Base-by-base conservation (phyloP, 2,113 vertebrate species). In the Empidonax alnorum region DNA sequence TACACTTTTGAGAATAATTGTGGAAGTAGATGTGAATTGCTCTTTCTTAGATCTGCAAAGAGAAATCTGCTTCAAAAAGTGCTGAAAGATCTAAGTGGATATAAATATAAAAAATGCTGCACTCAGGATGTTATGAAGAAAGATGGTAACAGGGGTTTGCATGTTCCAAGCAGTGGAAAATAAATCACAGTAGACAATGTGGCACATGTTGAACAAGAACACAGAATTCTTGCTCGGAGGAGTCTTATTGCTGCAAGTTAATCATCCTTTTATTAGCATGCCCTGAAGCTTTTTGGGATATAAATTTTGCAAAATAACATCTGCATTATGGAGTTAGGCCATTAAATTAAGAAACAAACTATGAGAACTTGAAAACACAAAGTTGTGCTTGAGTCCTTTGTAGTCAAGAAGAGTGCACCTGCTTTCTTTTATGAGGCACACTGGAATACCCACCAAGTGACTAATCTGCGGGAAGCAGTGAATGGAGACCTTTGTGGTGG, bases 231-330 rank as follows among this genome's bases (percentile, higher is more conserved):
- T 81, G 31, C 77, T 91, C 0, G 0, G 42, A 87, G 68, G 47
- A 72, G 44, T 80, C 63, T 44, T 37, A 63, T 11, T 77, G 33
- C 46, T 84, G 39, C 59, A 86, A 76, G 44, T 89, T 91, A 87
- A 89, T 81, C 2, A 77, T 77, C n/a, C 69, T 89, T 89, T 75
- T 86, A 67, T 94, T 90, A 77, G 68, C 27, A 66, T 55, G 21
- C 72, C 83, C 73, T 75, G 31, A 72, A 87, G 56, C 68, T 86
- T 90, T 86, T 59, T 2, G 39, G 35, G 68, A 53, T 63, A 68
- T 90, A 73, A 85, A 92, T 89, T 84, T 84, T 95, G 65, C 68
- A 80, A 31, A 92, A 56, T 83, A 77, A 35, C 55, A 88, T 39
- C 86, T 87, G 76, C 30, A 59, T 55, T 84, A 55, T 80, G 39